Conservation (phyloP, 2,797 vertebrate species). For the Pangasius sanitwongsei region DNA sequence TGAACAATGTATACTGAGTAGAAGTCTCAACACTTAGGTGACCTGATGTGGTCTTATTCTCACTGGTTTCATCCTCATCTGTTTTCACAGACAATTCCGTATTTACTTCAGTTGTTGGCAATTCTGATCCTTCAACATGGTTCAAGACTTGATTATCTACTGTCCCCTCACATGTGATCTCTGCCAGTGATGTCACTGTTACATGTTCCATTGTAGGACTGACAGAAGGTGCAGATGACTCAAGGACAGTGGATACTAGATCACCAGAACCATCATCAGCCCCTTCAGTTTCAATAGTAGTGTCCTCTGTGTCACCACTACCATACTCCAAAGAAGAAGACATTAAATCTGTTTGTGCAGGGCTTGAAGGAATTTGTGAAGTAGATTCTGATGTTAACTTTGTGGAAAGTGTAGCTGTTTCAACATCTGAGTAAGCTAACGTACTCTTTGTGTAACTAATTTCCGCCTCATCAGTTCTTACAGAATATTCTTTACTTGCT, state of each 20-base stretch:
- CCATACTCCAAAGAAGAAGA: slow-evolving; percentile 27
- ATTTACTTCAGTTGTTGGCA: slow-evolving; percentile 49
- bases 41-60: slow-evolving; percentile 42
- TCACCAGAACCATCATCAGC: slow-evolving; percentile 38
- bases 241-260: slow-evolving; percentile 5
- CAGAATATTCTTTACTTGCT: slow-evolving; percentile 48
- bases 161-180: slow-evolving; percentile 8
- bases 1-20: slow-evolving; percentile 26
- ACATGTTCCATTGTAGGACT: slow-evolving; percentile 27
- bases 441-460: slow-evolving; percentile 51
- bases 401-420: slow-evolving; percentile 37
- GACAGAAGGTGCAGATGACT: slow-evolving; percentile 26
- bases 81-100: slow-evolving; percentile 58
- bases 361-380: slow-evolving; percentile 1
- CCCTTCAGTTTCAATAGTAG: slow-evolving; percentile 29
- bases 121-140: slow-evolving; percentile 33
- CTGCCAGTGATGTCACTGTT: background rate
- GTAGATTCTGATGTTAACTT: slow-evolving; percentile 6
- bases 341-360: slow-evolving; percentile 5
- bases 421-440: slow-evolving; percentile 35
- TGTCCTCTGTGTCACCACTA: slow-evolving; percentile 34
- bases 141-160: slow-evolving; percentile 50
- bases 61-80: slow-evolving; percentile 68
- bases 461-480: slow-evolving; percentile 70
- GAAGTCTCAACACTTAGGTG: slow-evolving; percentile 35